Base-by-base conservation (phyloP, 1,140 invertebrate species). In the Triops longicaudatus region DNA sequence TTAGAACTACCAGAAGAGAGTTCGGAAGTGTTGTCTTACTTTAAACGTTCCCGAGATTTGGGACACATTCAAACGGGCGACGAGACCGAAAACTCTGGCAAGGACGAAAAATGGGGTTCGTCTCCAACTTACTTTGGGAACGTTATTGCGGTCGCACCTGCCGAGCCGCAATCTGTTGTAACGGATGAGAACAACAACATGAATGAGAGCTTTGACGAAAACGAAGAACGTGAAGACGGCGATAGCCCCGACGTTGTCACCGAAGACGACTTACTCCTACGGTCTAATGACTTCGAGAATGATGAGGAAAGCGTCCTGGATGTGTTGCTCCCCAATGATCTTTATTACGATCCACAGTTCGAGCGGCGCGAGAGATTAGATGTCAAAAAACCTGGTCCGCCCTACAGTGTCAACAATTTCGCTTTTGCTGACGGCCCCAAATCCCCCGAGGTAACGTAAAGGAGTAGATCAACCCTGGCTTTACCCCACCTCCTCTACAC, bases 311-410 rank as follows among this genome's bases (percentile, higher is more conserved):
- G 80, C 17, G 79, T 79, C 26, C 79, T 79, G 76, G 79, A 75
- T 14, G 75, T 76, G 12, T 26, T 72, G 1, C 74, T 41, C 31
- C 37, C 73, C 26, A 41, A 44, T 42, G 44, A 77, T 11, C 43
- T 74, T 43, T 76, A 73, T 26, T 43, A 74, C n/a, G 76, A 79
- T 78, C 73, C 76, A 28, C 91, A 91, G 41, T 96, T 96, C 84
- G 91, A 92, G 79, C 87, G 94, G 80, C 89, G 89, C 78, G 94
- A 96, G 86, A 88, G 94, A 80, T 87, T 96, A 50, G 94, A 96
- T 85, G 94, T 96, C n/a, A 97, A 97, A 85, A 97, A 97, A 86
- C 94, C 95, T 2, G 94, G 95, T 42, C 94, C 95, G 27, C 88
- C 87, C 72, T 90, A 91, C 84, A 88, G 87, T 75, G 81, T 82